These are phyloP conservation scores for Musca domestica DNA, from an alignment of 1,140 invertebrate species.

Conservation along the genomic window DNA sequence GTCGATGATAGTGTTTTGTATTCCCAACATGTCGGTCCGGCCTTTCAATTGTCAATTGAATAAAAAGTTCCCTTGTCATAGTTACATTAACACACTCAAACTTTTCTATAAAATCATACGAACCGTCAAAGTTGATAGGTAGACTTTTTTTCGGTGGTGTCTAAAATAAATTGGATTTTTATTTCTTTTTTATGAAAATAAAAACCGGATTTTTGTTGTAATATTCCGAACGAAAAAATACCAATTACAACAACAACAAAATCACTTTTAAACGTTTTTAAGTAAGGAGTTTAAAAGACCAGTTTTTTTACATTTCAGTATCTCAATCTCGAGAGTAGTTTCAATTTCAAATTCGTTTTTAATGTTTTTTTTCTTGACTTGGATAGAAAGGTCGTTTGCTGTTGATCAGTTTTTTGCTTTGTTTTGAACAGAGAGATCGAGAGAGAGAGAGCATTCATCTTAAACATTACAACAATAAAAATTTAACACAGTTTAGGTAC, in stretches of 20 bases:
- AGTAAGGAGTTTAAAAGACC: not conserved
- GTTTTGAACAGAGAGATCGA: too few relatives aligned
- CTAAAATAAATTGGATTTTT: conserved; percentile 6
- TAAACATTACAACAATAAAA: too few relatives aligned
- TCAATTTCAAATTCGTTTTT: too few relatives aligned
- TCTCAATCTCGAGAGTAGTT: too few relatives aligned
- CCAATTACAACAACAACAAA: not conserved
- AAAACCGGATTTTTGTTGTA: conserved; percentile 14
- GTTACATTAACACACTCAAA: too few relatives aligned
- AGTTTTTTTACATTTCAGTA: not conserved
- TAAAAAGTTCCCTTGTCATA: too few relatives aligned
- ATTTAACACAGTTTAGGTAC: too few relatives aligned
- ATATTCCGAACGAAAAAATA: not conserved
- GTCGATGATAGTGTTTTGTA: too few relatives aligned
- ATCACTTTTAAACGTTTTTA: conserved; percentile 1
- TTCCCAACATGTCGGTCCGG: too few relatives aligned
- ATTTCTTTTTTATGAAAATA: conserved; percentile 13
- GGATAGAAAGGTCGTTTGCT: not conserved
- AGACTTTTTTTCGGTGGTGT: not conserved
- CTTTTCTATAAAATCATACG: too few relatives aligned
- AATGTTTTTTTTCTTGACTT: too few relatives aligned
- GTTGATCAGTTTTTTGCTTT: not conserved
- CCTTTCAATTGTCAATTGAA: too few relatives aligned
- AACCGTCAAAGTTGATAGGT: not conserved
- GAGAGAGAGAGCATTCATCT: not conserved